These are phyloP conservation scores for Lateolabrax maculatus DNA, from an alignment of 2,797 vertebrate genomes.

Conservation along the genomic window DNA sequence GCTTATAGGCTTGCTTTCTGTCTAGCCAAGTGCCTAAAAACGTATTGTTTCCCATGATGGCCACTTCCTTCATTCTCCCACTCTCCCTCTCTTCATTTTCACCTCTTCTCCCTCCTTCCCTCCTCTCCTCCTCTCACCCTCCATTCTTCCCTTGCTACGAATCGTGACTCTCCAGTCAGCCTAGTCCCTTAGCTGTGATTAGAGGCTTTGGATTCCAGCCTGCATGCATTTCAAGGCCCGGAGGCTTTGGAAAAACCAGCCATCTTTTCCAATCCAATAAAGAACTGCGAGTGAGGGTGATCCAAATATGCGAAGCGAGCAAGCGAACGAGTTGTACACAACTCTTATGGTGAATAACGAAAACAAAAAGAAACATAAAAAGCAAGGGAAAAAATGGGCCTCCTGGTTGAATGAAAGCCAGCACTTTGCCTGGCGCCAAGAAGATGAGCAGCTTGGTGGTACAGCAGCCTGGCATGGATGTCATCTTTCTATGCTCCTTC, in stretches of 20 bases:
- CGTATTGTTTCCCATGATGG: conserved; percentile 18
- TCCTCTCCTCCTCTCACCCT: conserved; percentile 19
- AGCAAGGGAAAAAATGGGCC: conserved; percentile 28
- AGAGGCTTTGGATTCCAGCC: conserved; percentile 76
- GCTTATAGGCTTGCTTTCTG: conserved; percentile 38
- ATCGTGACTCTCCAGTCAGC: conserved; percentile 75
- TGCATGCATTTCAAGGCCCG: conserved; percentile 76
- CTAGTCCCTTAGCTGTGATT: conserved; percentile 76
- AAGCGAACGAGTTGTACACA: conserved; percentile 58
- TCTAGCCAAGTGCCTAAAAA: conserved; percentile 36
- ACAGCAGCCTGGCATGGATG: conserved; percentile 50
- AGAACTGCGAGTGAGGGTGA: conserved; percentile 55
- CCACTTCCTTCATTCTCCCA: conserved; percentile 21
- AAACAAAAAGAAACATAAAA: conserved; percentile 67
- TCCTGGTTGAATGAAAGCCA: conserved; percentile 69
- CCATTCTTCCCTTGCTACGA: conserved; percentile 46
- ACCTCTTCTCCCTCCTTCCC: conserved; percentile 27
- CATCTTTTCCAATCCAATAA: conserved; percentile 71
- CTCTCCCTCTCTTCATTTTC: conserved; percentile 37
- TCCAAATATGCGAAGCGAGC: conserved; percentile 70
- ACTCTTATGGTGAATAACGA: conserved; percentile 61
- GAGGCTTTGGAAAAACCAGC: conserved; percentile 63
- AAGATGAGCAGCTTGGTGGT: conserved; percentile 70
- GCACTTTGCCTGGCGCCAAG: conserved; percentile 50
- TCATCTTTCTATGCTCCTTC: conserved; percentile 46